Percentiles rank a stretch among this genome's conserved stretches.
Conservation (phyloP, 1,140 invertebrate genomes). For the Parapsyche elsis region DNA sequence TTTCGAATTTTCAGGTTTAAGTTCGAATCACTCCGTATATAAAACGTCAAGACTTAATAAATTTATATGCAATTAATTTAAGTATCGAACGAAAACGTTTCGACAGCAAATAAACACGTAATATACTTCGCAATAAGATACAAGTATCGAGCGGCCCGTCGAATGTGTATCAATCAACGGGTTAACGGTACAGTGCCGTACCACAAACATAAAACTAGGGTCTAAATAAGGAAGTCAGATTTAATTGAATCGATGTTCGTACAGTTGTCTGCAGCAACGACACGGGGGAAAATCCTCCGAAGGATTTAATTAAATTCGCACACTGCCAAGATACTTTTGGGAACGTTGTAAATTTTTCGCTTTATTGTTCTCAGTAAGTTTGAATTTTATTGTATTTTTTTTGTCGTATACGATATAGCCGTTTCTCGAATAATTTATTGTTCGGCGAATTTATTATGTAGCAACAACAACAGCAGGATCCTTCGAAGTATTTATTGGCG, state of each 20-base stretch:
- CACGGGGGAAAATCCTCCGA: no score
- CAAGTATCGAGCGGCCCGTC: background rate
- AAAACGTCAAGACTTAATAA: no score
- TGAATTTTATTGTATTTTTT: background rate
- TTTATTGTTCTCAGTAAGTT: no score
- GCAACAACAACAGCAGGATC: background rate
- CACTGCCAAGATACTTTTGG: no score
- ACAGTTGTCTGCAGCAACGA: background rate
- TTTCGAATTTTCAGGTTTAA: no score
- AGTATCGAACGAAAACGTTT: background rate
- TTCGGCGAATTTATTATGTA: background rate
- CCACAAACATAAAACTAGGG: background rate
- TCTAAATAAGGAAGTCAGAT: conserved; percentile 27
- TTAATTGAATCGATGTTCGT: conserved; percentile 19
- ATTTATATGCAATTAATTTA: no score
- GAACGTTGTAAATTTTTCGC: no score
- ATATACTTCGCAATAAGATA: background rate
- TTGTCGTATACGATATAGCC: background rate
- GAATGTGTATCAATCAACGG: conserved; percentile 3
- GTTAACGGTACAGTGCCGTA: conserved; percentile 4
- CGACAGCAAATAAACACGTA: background rate
- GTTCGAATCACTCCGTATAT: no score
- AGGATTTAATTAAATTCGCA: no score
- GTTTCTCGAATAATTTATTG: background rate
- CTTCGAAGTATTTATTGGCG: background rate